Evolutionary conservation across 1,140 invertebrate species (phyloP).

Genomic region (Drosophila pseudoananassae): DNA sequence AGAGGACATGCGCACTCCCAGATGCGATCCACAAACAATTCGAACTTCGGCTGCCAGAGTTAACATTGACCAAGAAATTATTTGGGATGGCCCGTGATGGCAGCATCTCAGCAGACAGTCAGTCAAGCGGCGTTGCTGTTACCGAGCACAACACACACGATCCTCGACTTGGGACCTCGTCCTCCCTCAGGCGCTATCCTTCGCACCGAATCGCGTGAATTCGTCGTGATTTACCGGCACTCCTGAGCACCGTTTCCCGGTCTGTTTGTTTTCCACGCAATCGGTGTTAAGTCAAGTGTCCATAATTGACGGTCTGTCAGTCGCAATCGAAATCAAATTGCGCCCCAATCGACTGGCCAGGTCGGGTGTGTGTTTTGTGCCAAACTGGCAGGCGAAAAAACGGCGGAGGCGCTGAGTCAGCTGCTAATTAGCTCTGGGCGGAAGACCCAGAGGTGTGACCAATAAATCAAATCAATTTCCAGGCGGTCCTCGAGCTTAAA

Average conservation of each 20-base stretch:
- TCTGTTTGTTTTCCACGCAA: constrained; percentile 41
- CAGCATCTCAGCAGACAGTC: constrained; percentile 63
- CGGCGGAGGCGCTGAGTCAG: constrained; percentile 5
- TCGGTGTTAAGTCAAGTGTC: constrained; percentile 44
- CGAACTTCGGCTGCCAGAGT: constrained; percentile 49
- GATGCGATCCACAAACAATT: constrained; percentile 71
- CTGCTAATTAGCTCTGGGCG: constrained; percentile 27
- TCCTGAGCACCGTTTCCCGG: neutral
- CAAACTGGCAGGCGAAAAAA: constrained; percentile 47
- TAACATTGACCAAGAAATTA: constrained; percentile 78
- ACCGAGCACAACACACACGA: constrained; percentile 72
- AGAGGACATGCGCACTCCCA: constrained; percentile 44
- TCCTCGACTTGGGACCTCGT: constrained; percentile 19
- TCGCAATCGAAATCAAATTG: constrained; percentile 22
- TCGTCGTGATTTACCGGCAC: constrained; percentile 55
- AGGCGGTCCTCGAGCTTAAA: neutral
- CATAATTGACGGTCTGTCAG: constrained; percentile 44
- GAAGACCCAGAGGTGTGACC: constrained; percentile 9
- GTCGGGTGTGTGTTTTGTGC: constrained; percentile 30
- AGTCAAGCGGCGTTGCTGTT: constrained; percentile 78
- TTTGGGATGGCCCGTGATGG: constrained; percentile 15
- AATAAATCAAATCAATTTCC: neutral
- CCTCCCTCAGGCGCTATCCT: constrained; percentile 3
- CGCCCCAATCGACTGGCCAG: neutral
- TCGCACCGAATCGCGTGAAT: constrained; percentile 24